phyloP scores from a whole-genome alignment of 2,888 invertebrate genomes.

The Dysmachus trigonus region DNA sequence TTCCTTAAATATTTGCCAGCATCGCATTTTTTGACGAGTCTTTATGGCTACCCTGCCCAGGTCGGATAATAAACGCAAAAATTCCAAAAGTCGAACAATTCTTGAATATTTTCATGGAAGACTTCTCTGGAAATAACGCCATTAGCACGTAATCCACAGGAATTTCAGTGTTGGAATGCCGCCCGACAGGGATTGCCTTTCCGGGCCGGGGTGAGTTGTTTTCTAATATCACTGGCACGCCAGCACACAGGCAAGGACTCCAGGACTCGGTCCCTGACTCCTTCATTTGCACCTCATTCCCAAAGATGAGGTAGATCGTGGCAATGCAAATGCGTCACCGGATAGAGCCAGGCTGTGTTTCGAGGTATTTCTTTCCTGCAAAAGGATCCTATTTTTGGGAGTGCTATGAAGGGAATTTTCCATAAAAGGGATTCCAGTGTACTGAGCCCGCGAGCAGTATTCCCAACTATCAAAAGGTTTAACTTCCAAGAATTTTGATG shows the following conservation, averaged over 20 bases:
- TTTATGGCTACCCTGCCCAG: not conserved
- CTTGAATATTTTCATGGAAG: slow-evolving; percentile 39
- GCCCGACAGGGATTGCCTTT: not conserved
- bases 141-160: slow-evolving; percentile 37
- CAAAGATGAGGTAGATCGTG: not conserved
- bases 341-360: not conserved
- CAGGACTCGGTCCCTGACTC: not conserved
- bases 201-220: not conserved
- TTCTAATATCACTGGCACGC: not conserved
- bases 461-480: slow-evolving; percentile 40
- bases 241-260: not conserved
- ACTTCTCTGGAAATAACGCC: slow-evolving; percentile 38
- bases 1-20: slow-evolving; percentile 4
- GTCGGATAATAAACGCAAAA: slow-evolving; percentile 17
- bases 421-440: slow-evolving; percentile 28
- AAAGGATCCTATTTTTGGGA: slow-evolving; percentile 15
- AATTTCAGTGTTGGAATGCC: slow-evolving; percentile 22
- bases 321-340: not conserved
- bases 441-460: slow-evolving; percentile 15
- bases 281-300: not conserved
- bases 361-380: slow-evolving; percentile 24
- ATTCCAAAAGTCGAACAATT: slow-evolving; percentile 32
- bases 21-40: not conserved
- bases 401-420: slow-evolving; percentile 31
- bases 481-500: slow-evolving; percentile 42